Conservation (phyloP, 2,113 vertebrate species). For the Dromaius novaehollandiae region DNA sequence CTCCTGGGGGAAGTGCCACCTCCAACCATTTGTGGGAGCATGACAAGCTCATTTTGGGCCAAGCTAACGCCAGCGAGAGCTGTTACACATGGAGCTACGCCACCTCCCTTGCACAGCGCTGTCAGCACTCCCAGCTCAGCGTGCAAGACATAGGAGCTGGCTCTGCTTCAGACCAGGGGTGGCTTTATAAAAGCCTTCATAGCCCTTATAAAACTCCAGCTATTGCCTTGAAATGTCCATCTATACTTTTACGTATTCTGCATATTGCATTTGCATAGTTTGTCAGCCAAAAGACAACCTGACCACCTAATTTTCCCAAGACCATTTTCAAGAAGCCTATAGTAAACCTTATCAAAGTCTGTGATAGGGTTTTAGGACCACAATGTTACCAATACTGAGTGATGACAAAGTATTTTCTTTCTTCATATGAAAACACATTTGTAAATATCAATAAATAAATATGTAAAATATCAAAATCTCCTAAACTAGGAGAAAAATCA, state of each 20-base stretch:
- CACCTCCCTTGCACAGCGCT: no score
- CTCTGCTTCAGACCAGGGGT: neutral
- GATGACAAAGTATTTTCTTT: neutral
- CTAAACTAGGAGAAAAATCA: neutral
- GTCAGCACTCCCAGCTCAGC: no score
- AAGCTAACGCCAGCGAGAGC: no score
- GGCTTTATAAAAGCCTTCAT: neutral
- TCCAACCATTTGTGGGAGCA: no score
- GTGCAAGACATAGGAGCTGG: no score
- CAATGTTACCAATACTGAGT: neutral
- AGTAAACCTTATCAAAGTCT: neutral
- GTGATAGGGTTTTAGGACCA: neutral
- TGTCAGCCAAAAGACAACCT: neutral
- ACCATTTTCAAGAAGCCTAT: neutral
- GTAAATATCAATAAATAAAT: neutral
- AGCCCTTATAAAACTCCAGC: neutral
- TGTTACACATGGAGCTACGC: no score
- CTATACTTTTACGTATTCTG: neutral
- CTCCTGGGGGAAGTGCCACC: no score
- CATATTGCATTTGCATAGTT: neutral
- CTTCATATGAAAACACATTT: neutral
- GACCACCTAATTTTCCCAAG: neutral
- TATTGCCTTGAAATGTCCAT: rapidly evolving
- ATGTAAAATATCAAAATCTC: neutral
- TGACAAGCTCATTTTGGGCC: no score